Evolutionary conservation across 2,888 invertebrate species (phyloP).

Genomic region (Helleia helle): DNA sequence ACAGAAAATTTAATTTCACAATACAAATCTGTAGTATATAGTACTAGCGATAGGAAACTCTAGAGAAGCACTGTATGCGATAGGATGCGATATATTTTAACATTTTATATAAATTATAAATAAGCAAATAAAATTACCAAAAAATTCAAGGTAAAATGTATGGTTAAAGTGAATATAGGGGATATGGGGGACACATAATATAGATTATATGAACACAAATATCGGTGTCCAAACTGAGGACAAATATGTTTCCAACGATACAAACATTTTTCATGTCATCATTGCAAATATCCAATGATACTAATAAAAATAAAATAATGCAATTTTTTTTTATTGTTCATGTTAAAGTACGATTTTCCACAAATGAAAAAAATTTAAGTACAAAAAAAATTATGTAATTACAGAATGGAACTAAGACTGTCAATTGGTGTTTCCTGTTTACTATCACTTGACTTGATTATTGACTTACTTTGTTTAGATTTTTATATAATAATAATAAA

Average conservation of each 20-base stretch:
- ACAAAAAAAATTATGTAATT: too few relatives aligned
- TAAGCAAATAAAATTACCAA: slow-evolving; percentile 11
- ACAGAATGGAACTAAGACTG: too few relatives aligned
- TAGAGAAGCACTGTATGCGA: slow-evolving; percentile 3
- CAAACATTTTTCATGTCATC: too few relatives aligned
- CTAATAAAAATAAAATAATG: too few relatives aligned
- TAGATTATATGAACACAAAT: slow-evolving; percentile 37
- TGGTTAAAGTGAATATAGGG: slow-evolving; percentile 17
- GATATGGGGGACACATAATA: slow-evolving; percentile 15
- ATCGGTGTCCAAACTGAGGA: slow-evolving; percentile 54
- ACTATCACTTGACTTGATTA: too few relatives aligned
- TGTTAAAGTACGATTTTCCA: too few relatives aligned
- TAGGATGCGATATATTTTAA: slow-evolving; percentile 2
- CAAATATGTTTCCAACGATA: slow-evolving; percentile 26
- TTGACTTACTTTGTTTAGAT: too few relatives aligned
- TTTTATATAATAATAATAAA: too few relatives aligned
- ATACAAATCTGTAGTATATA: not conserved
- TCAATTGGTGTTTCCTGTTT: too few relatives aligned
- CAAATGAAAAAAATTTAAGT: too few relatives aligned
- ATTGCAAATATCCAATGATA: too few relatives aligned
- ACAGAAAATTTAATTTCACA: not conserved
- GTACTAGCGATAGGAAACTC: not conserved
- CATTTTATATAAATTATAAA: slow-evolving; percentile 5
- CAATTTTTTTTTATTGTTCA: too few relatives aligned
- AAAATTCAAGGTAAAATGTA: slow-evolving; percentile 11